A percentile compares a stretch with the other conserved stretches of the same genome.
Conservation (phyloP, 2,113 vertebrate species). For the Brachypteracias leptosomus region DNA sequence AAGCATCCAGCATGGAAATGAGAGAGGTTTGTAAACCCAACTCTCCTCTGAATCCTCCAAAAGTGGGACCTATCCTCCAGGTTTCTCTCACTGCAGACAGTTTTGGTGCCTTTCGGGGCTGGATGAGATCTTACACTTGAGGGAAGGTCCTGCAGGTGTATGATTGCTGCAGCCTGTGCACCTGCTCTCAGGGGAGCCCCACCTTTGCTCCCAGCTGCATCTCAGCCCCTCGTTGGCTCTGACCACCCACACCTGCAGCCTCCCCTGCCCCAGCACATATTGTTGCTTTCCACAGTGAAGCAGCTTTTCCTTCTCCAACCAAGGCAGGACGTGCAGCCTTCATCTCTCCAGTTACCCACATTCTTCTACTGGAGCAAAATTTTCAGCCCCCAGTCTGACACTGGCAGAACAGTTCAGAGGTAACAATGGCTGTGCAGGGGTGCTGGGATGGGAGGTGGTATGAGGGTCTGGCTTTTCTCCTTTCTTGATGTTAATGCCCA, state of each 20-base stretch:
- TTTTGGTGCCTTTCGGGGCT: background rate
- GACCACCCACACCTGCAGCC: background rate
- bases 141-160: background rate
- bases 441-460: background rate
- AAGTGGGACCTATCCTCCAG: background rate
- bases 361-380: fast-evolving
- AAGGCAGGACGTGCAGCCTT: fast-evolving
- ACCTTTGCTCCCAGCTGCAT: background rate
- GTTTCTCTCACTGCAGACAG: background rate
- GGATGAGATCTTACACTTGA: background rate
- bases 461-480: background rate
- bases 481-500: background rate
- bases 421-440: fast-evolving
- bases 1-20: background rate
- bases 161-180: background rate
- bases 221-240: background rate
- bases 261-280: too few relatives aligned
- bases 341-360: fast-evolving
- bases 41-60: background rate
- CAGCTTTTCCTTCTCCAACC: fast-evolving
- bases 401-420: background rate
- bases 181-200: background rate
- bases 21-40: background rate
- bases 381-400: fast-evolving
- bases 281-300: fast-evolving